These are phyloP conservation scores for Panagrolaimus sp. DNA, from an alignment of 1,140 invertebrate genomes.

Conservation along the genomic window DNA sequence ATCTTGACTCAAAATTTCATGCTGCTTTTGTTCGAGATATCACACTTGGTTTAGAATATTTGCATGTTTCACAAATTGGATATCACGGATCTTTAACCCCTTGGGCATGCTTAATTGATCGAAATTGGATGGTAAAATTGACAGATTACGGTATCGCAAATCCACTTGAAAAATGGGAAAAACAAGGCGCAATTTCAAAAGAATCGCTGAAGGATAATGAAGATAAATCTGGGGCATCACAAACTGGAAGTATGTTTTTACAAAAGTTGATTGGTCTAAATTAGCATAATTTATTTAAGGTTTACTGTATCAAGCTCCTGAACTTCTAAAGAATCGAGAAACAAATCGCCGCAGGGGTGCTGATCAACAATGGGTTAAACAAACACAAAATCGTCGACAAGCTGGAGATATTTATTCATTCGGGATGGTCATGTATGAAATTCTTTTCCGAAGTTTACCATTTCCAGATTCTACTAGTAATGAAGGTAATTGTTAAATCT, in stretches of 20 bases:
- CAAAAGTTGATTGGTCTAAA: background rate
- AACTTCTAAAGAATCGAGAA: conserved; percentile 40
- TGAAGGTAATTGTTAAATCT: conserved; percentile 21
- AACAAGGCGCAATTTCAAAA: conserved; percentile 47
- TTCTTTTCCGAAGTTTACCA: conserved; percentile 51
- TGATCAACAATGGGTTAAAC: conserved; percentile 54
- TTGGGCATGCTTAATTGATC: conserved; percentile 56
- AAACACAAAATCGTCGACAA: conserved; percentile 44
- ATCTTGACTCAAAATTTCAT: conserved; percentile 53
- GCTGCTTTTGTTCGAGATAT: conserved; percentile 57
- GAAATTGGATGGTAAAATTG: conserved; percentile 59
- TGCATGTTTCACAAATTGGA: conserved; percentile 53
- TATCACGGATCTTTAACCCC: conserved; percentile 57
- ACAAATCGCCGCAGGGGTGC: conserved; percentile 37
- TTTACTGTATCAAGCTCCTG: conserved; percentile 32
- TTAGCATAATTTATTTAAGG: background rate
- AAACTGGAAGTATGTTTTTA: conserved; percentile 45
- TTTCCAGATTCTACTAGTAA: conserved; percentile 48
- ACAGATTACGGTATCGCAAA: conserved; percentile 58
- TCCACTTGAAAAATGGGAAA: conserved; percentile 55
- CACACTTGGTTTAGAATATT: conserved; percentile 55
- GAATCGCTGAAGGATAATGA: conserved; percentile 55
- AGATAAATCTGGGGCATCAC: conserved; percentile 51
- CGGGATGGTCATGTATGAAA: conserved; percentile 59
- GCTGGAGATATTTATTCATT: conserved; percentile 57